Percentiles rank a stretch among this genome's conserved stretches.
Conservation (phyloP, 2,888 invertebrate genomes). For the Hemicrepidius hirtus region DNA sequence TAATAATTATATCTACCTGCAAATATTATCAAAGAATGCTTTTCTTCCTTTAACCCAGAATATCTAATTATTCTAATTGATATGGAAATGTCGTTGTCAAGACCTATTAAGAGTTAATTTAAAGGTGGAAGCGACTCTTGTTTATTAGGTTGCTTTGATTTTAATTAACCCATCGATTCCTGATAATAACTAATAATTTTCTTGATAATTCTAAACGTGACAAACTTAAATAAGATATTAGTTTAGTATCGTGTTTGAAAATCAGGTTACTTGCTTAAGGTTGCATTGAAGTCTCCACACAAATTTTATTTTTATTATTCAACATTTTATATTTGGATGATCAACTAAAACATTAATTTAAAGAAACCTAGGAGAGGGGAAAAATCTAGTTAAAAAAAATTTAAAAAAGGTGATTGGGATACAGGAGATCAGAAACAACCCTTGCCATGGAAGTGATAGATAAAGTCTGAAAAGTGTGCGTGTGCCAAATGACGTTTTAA, state of each 20-base stretch:
- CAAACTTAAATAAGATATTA: not conserved
- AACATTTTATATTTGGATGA: too few relatives aligned
- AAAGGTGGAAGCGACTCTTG: conserved; percentile 2
- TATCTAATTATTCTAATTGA: conserved; percentile 3
- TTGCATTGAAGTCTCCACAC: too few relatives aligned
- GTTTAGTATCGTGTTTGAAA: not conserved
- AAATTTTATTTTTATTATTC: too few relatives aligned
- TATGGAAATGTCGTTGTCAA: not conserved
- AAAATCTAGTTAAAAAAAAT: too few relatives aligned
- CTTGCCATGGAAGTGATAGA: too few relatives aligned
- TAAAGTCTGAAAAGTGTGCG: too few relatives aligned
- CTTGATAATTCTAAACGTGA: not conserved
- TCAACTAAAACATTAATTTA: too few relatives aligned
- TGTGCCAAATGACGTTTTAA: too few relatives aligned
- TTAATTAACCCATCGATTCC: conserved; percentile 5
- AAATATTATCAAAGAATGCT: not conserved
- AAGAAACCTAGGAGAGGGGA: too few relatives aligned
- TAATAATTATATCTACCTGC: not conserved
- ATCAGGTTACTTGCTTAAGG: too few relatives aligned
- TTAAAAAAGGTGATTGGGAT: too few relatives aligned
- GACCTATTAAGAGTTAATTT: conserved; percentile 6
- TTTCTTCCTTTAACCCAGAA: not conserved
- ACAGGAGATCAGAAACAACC: too few relatives aligned
- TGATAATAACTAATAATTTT: not conserved
- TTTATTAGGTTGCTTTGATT: not conserved